Base-by-base conservation (phyloP, 2,797 vertebrate species). In the Parauchenoglanis punctatus region DNA sequence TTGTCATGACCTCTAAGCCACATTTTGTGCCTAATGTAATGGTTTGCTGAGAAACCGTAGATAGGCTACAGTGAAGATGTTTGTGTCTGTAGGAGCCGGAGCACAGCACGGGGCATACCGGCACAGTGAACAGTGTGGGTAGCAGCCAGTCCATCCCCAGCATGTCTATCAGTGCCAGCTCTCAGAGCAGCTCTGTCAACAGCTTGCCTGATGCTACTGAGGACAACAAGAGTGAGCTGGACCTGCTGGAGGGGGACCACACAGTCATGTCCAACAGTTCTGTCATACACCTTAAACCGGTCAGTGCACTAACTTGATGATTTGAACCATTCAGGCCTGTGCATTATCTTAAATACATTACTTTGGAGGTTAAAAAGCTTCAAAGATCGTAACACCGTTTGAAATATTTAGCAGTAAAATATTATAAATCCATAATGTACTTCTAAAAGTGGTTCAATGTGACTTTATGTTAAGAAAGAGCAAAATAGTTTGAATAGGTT, bases 71-170 rank as follows among this genome's bases (percentile, higher is more conserved):
- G 46, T 54, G 67, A 25, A 20, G 18, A 1, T 83, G 35, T 87
- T 77, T 73, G 13, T 81, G n/a, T 59, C 88, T 85, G 85, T 91
- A 99, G 99, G 99, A 99, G 84, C 96, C 97, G 91, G 99, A 99
- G 88, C 96, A 97, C 81, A 96, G 95, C 88, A 96, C 96, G 85
- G 96, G 98, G 88, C 95, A 97, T 92, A 98, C 97, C 0, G 99
- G 98, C 91, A 99, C 99, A 11, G 99, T 99, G 89, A 99, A 99
- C 93, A 99, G 99, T 65, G 97, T 99, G 56, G 99, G 98, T 88
- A 99, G 99, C 94, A 99, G 98, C 95, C 99, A 99, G 91, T 99
- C 99, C 92, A 99, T 99, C 93, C 99, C 99, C 89, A 99, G 98
- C 92, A 99, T 99, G 98, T 99, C 99, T 88, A 99, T 99, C 95